Conservation (phyloP, 2,888 invertebrate genomes). For the Camptogramma bilineatum region DNA sequence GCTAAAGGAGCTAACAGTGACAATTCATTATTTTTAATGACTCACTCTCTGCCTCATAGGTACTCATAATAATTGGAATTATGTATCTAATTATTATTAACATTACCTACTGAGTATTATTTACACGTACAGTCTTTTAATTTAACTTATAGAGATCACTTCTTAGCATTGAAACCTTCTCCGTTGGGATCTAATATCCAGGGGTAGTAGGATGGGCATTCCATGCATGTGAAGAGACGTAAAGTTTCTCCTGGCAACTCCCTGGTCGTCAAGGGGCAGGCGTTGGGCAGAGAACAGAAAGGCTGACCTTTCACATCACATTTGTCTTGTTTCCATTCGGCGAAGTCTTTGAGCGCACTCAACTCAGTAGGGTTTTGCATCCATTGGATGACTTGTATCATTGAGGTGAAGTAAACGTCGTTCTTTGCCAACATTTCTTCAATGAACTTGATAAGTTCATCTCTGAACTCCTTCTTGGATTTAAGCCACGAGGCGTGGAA, state of each 20-base stretch:
- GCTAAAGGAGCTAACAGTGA: neutral
- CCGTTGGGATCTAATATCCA: constrained; percentile 98
- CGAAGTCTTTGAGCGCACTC: constrained; percentile 94
- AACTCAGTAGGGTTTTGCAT: constrained; percentile 97
- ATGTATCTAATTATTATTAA: constrained; percentile 64
- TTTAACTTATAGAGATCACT: constrained; percentile 86
- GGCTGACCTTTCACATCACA: constrained; percentile 98
- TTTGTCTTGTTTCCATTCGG: constrained; percentile 96
- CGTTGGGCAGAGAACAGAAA: constrained; percentile 95
- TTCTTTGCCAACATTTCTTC: constrained; percentile 95
- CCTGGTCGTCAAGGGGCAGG: constrained; percentile 94
- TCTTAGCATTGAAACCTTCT: constrained; percentile 94
- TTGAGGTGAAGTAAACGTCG: constrained; percentile 97
- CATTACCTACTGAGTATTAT: constrained; percentile 81
- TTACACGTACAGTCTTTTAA: constrained; percentile 85
- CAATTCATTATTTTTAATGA: constrained; percentile 10
- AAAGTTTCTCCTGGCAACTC: constrained; percentile 96
- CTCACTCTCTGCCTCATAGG: constrained; percentile 56
- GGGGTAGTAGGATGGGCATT: constrained; percentile 97
- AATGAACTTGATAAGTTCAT: constrained; percentile 96
- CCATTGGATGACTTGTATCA: constrained; percentile 97
- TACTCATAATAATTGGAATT: constrained; percentile 56
- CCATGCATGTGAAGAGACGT: constrained; percentile 97
- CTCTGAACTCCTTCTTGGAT: constrained; percentile 96
- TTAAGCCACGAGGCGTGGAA: constrained; percentile 98